Evolutionary conservation across 2,888 invertebrate species (phyloP).

Genomic region (Seira ritae): DNA sequence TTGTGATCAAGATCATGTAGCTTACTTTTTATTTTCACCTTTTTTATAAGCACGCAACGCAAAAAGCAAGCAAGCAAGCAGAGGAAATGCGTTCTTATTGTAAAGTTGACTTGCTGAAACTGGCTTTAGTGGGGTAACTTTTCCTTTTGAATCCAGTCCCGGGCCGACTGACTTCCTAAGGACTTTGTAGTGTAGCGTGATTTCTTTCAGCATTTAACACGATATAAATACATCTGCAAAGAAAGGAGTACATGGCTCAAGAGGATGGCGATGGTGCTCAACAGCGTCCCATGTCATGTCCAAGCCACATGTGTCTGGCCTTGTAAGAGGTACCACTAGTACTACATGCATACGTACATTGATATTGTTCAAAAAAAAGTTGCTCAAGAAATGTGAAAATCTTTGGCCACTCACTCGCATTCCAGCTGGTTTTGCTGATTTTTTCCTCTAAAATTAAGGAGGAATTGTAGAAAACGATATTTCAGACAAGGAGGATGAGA

Average conservation of each 20-base stretch:
- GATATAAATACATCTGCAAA: constrained; percentile 59
- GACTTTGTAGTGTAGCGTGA: constrained; percentile 60
- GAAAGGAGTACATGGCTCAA: constrained; percentile 53
- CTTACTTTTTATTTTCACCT: no score
- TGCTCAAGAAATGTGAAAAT: background rate
- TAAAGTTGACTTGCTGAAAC: background rate
- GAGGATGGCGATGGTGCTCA: constrained; percentile 43
- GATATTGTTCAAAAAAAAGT: background rate
- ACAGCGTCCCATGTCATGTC: constrained; percentile 59
- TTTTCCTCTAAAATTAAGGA: no score
- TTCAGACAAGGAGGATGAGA: background rate
- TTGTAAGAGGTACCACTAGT: constrained; percentile 22
- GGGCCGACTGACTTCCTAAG: constrained; percentile 38
- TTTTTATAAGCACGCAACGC: no score
- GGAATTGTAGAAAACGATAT: background rate
- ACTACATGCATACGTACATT: no score
- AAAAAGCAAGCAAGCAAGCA: constrained; percentile 22
- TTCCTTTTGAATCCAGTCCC: constrained; percentile 49
- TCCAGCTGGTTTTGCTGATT: constrained; percentile 11
- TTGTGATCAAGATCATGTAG: background rate
- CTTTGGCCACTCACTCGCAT: background rate
- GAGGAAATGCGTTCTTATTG: constrained; percentile 12
- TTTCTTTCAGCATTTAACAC: constrained; percentile 54
- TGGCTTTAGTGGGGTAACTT: no score
- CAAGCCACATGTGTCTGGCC: constrained; percentile 46